Evolutionary conservation across 2,888 invertebrate species (phyloP), one percentile per base, ranked within the genome.

Genomic region (Oligia latruncula): DNA sequence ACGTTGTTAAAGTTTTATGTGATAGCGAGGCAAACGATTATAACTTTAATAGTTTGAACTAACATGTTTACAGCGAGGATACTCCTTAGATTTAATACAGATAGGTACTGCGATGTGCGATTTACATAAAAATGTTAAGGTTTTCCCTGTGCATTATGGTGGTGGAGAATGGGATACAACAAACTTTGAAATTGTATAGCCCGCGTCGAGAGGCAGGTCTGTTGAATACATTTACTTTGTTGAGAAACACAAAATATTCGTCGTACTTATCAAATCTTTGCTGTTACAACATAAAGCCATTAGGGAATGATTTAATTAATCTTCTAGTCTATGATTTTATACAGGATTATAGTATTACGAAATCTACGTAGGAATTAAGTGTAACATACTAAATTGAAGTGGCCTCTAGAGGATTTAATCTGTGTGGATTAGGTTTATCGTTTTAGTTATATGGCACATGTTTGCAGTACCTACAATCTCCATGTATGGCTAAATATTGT

Each of bases 41-140:
- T 73, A 79, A 82, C 77, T 84, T 84, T 80, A 80, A 82, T 75
- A 80, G 77, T 78, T 77, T 68, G 17, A 62, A 82, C 75, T 77
- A 78, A 77, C 82, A 71, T 80, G 78, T 78, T 73, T 64, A 73
- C 23, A 81, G 52, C 49, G 20, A 82, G 43, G 17, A 65, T 83
- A 71, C 62, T 80, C 66, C 8, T n/a, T 43, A 71, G 49, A 80
- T 77, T 78, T 75, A 81, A 78, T 74, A 78, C 65, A 78, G 66
- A 79, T 78, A 78, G 66, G 78, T 78, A 84, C 79, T 71, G 70
- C 49, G 23, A 72, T 76, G 58, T 71, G 9, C 29, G 77, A 85
- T 86, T 87, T 83, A 74, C 68, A 80, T 81, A 77, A 75, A 74
- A 85, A 84, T 74, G 60, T 73, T 67, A 43, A 55, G 20, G 15